phyloP scores from a whole-genome alignment of 1,140 invertebrate genomes.

The Plectrocnemia conspersa region DNA sequence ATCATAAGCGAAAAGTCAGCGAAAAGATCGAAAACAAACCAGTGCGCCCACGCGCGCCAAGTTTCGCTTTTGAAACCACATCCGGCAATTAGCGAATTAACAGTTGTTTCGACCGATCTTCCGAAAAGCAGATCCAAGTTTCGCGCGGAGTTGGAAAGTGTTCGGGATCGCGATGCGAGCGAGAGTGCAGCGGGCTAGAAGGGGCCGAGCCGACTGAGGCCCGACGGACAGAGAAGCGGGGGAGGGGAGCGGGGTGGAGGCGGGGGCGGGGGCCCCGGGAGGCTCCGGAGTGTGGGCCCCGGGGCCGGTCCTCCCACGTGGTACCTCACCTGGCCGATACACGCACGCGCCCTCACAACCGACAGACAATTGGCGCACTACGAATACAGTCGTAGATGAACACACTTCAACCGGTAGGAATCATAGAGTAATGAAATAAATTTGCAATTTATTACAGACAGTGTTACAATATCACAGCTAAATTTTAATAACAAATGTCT shows the following conservation, averaged over 20 bases:
- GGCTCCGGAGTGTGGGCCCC: background rate
- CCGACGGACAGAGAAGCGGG: background rate
- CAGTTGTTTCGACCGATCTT: background rate
- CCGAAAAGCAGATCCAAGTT: background rate
- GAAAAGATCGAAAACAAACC: background rate
- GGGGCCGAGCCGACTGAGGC: background rate
- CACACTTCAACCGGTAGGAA: too few species aligned
- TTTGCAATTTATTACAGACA: too few species aligned
- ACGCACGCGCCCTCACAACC: background rate
- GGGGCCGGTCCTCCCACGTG: constrained; percentile 27
- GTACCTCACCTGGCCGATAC: constrained; percentile 19
- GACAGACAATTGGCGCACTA: too few species aligned
- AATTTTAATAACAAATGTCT: too few species aligned
- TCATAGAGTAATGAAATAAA: too few species aligned
- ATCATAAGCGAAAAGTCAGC: too few species aligned
- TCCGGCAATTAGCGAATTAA: background rate
- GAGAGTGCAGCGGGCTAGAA: background rate
- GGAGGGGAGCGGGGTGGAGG: background rate
- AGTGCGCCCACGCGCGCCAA: background rate
- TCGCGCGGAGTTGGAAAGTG: background rate
- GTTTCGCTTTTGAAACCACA: background rate
- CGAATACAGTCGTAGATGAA: too few species aligned
- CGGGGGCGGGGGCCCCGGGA: background rate
- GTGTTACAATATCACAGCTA: too few species aligned
- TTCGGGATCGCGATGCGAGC: background rate